phyloP scores from a whole-genome alignment of 2,888 invertebrate species.

The Synanthedon andrenaeformis region DNA sequence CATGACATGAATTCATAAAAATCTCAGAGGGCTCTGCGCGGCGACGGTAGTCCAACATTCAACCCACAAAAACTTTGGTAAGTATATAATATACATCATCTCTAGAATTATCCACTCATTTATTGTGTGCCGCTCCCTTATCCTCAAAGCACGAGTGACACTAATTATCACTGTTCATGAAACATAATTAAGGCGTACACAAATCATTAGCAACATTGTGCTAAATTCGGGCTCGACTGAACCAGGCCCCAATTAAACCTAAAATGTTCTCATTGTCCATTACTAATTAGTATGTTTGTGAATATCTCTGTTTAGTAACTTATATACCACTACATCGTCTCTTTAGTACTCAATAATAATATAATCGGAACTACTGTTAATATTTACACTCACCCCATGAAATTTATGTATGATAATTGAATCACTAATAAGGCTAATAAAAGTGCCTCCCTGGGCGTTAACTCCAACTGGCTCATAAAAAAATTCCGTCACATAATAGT shows the following conservation, averaged over 20 bases:
- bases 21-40: no score
- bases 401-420: not conserved
- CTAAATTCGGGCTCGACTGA: not conserved
- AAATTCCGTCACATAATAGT: not conserved
- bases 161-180: not conserved
- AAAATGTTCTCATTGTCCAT: not conserved
- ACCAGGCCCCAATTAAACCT: not conserved
- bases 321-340: no score
- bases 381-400: no score
- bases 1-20: no score
- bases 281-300: not conserved
- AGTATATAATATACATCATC: no score
- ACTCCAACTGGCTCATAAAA: not conserved
- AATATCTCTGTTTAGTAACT: not conserved
- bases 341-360: no score
- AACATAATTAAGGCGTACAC: constrained; percentile 3
- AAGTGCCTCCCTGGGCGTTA: not conserved
- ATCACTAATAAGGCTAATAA: not conserved
- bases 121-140: no score
- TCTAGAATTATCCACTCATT: no score
- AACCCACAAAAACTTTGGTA: no score
- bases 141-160: not conserved
- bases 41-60: no score
- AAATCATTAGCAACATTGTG: constrained; percentile 3
- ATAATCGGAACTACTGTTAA: no score